phyloP scores from a whole-genome alignment of 2,113 vertebrate genomes.

The Cebus imitator region DNA sequence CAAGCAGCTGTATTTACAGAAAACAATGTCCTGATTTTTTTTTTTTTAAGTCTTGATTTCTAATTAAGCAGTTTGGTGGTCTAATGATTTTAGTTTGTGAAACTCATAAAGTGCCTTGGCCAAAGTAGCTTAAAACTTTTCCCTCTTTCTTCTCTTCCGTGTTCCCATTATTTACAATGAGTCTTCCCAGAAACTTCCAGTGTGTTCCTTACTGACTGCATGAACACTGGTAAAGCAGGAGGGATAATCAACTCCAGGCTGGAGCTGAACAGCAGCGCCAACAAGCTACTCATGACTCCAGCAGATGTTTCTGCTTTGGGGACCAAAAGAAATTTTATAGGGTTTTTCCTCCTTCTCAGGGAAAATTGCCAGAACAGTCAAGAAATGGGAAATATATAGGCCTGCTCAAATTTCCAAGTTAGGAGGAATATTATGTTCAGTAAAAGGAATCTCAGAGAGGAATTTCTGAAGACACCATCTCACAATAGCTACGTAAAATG shows the following conservation, averaged over 20 bases:
- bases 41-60: conserved; percentile 42
- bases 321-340: conserved; percentile 79
- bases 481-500: conserved; percentile 54
- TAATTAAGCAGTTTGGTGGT: conserved; percentile 55
- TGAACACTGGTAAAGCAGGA: conserved; percentile 20
- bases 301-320: conserved; percentile 85
- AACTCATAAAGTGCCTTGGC: background rate
- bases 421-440: conserved; percentile 74
- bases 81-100: conserved; percentile 57
- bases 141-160: conserved; percentile 35
- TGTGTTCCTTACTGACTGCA: conserved; percentile 13
- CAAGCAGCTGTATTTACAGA: conserved; percentile 77
- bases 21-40: background rate
- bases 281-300: conserved; percentile 61
- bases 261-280: background rate
- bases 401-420: conserved; percentile 79
- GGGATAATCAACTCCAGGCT: conserved; percentile 70
- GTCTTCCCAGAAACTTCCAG: conserved; percentile 32
- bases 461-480: conserved; percentile 70
- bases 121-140: conserved; percentile 30
- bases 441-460: conserved; percentile 61
- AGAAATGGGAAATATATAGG: conserved; percentile 83
- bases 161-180: conserved; percentile 71
- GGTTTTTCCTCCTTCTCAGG: conserved; percentile 79
- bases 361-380: conserved; percentile 82